Conservation (phyloP, 2,888 invertebrate genomes). For the Paralinhomoeus sp. region DNA sequence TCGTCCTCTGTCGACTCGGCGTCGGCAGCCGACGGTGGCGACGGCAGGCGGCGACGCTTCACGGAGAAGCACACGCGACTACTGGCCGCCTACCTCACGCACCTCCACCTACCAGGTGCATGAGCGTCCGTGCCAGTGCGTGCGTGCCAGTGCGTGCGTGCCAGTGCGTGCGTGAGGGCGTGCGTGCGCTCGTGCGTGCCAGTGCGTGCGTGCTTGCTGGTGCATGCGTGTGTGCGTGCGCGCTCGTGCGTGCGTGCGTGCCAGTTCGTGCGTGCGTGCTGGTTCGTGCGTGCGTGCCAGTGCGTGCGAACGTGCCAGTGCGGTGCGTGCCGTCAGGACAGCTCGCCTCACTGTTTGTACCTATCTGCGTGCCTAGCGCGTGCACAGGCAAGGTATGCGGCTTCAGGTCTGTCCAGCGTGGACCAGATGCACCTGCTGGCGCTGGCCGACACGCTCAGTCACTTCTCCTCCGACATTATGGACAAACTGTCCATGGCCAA, state of each 20-base stretch:
- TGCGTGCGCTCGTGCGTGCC: no score
- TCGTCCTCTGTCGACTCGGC: neutral
- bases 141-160: no score
- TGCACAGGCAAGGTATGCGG: no score
- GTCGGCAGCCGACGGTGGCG: neutral
- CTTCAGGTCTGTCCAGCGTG: conserved; percentile 75
- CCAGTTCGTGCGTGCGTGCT: no score
- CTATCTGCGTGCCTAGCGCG: no score
- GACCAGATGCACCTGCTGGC: conserved; percentile 99
- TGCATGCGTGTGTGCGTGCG: no score
- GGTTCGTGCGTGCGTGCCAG: no score
- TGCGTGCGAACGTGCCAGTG: no score
- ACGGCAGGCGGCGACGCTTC: neutral
- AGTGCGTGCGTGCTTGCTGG: no score
- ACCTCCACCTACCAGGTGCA: conserved; percentile 33
- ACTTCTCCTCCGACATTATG: conserved; percentile 27
- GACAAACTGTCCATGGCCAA: conserved; percentile 28
- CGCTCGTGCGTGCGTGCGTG: no score
- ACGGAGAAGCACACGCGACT: conserved; percentile 37
- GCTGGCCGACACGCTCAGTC: conserved; percentile 69
- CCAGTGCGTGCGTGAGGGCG: no score
- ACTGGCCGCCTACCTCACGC: conserved; percentile 67
- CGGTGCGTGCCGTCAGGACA: neutral
- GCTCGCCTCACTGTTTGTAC: no score
- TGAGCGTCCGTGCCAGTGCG: neutral